These are phyloP conservation scores for Lymantria monacha DNA, from an alignment of 2,888 invertebrate genomes.

Conservation along the genomic window DNA sequence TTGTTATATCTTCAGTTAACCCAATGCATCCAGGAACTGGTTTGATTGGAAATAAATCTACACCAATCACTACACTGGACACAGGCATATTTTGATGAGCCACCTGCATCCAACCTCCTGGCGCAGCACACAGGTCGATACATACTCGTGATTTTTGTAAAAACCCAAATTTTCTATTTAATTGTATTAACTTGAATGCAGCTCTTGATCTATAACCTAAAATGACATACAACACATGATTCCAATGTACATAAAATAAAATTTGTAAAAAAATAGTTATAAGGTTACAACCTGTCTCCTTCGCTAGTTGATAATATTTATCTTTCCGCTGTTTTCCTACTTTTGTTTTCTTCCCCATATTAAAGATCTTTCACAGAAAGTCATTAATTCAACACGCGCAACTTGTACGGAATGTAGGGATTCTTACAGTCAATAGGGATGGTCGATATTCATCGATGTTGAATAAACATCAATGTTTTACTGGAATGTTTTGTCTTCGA, in stretches of 20 bases:
- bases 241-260: background rate
- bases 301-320: constrained; percentile 98
- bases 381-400: too few relatives aligned
- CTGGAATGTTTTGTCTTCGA: too few relatives aligned
- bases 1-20: constrained; percentile 97
- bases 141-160: constrained; percentile 97
- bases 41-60: constrained; percentile 96
- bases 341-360: constrained; percentile 97
- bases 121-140: constrained; percentile 99
- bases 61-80: constrained; percentile 96
- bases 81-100: constrained; percentile 98
- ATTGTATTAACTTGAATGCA: constrained; percentile 99
- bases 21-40: constrained; percentile 94
- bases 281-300: constrained; percentile 92
- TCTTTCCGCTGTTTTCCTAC: constrained; percentile 98
- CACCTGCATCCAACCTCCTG: constrained; percentile 99
- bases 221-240: constrained; percentile 23
- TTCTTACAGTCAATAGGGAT: too few relatives aligned
- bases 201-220: constrained; percentile 97
- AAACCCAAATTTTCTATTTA: constrained; percentile 98
- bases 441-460: too few relatives aligned
- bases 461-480: too few relatives aligned
- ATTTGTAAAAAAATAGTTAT: background rate
- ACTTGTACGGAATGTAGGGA: too few relatives aligned
- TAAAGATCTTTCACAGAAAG: constrained; percentile 29